Evolutionary conservation across 1,140 invertebrate genomes (phyloP).

Genomic region (Bilobella aurantiaca): DNA sequence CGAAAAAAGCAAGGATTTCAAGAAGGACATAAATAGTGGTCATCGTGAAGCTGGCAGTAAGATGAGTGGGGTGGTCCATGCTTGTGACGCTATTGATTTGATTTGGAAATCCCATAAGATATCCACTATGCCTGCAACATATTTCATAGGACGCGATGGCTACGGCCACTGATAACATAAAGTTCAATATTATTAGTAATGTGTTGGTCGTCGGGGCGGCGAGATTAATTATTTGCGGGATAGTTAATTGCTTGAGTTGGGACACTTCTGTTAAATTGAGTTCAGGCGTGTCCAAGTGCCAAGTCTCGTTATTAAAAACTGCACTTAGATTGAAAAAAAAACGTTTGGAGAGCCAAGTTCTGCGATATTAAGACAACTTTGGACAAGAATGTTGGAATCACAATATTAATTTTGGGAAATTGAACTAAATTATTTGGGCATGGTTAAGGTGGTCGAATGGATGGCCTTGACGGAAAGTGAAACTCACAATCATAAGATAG

Average conservation of each 20-base stretch:
- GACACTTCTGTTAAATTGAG: not conserved
- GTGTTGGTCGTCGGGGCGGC: not conserved
- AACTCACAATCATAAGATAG: not conserved
- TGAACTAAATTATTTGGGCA: not conserved
- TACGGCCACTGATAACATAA: not conserved
- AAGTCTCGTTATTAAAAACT: not conserved
- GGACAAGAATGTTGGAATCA: not conserved
- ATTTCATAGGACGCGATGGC: no score
- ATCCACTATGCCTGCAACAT: no score
- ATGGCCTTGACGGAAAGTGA: not conserved
- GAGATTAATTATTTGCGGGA: not conserved
- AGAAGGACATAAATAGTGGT: no score
- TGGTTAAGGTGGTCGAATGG: slow-evolving; percentile 1
- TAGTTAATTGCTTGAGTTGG: not conserved
- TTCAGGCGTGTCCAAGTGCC: not conserved
- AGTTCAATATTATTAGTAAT: not conserved
- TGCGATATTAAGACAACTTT: not conserved
- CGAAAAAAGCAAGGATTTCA: no score
- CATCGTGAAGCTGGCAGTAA: no score
- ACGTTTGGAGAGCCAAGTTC: not conserved
- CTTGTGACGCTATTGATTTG: no score
- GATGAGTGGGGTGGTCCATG: no score
- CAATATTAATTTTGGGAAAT: not conserved
- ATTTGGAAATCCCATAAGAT: no score
- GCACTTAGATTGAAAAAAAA: not conserved